Evolutionary conservation across 2,797 vertebrate species (phyloP).

Genomic region (Odontamblyopus rebecca): DNA sequence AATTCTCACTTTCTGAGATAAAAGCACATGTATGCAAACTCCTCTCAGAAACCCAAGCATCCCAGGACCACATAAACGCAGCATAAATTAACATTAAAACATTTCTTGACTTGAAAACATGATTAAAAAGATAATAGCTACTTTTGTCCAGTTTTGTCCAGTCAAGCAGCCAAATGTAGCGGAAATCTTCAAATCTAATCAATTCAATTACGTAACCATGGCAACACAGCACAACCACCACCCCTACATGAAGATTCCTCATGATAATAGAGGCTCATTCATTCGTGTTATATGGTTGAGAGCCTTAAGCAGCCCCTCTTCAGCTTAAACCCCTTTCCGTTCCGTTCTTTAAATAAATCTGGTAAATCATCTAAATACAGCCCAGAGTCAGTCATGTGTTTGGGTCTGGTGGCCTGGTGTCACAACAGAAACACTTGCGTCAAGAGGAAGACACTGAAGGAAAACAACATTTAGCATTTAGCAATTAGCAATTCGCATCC

Average conservation of each 20-base stretch:
- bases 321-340: slow-evolving; percentile 16
- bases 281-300: slow-evolving; percentile 21
- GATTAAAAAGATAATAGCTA: not conserved
- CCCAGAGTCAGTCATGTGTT: slow-evolving; percentile 33
- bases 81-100: not conserved
- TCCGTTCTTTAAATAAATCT: slow-evolving; percentile 51
- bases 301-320: slow-evolving; percentile 19
- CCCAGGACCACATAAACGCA: too few species aligned
- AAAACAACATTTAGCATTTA: slow-evolving; percentile 7
- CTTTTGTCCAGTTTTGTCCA: not conserved
- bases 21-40: too few species aligned
- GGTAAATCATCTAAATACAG: slow-evolving; percentile 65
- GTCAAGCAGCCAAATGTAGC: not conserved
- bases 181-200: slow-evolving; percentile 1
- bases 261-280: slow-evolving; percentile 20
- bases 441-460: slow-evolving; percentile 29
- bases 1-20: too few species aligned
- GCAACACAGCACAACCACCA: not conserved
- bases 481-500: not conserved
- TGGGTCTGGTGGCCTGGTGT: slow-evolving; percentile 51
- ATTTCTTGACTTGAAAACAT: not conserved
- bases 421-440: slow-evolving; percentile 53
- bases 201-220: not conserved
- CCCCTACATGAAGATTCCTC: slow-evolving; percentile 14
- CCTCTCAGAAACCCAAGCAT: too few species aligned